Evolutionary conservation across 2,888 invertebrate genomes (phyloP).

Genomic region (Clivina fossor): DNA sequence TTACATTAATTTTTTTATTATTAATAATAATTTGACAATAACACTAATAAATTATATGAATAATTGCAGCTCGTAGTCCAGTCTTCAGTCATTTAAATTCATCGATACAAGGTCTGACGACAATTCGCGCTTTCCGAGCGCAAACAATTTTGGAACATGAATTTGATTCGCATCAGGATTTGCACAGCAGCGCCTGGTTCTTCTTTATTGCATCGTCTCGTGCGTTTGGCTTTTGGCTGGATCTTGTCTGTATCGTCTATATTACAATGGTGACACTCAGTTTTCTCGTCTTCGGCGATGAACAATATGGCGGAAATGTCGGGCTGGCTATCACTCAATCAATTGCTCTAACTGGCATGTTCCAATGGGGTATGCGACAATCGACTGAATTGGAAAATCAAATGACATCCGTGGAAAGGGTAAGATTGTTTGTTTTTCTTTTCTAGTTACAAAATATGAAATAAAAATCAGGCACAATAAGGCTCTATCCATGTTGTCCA

Average conservation of each 20-base stretch:
- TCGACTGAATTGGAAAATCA: slow-evolving; percentile 62
- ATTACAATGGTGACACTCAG: slow-evolving; percentile 83
- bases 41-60: too few relatives aligned
- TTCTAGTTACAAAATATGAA: too few relatives aligned
- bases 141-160: slow-evolving; percentile 75
- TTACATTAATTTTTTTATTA: too few relatives aligned
- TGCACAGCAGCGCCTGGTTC: slow-evolving; percentile 91
- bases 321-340: slow-evolving; percentile 51
- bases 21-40: too few relatives aligned
- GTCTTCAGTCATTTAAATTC: slow-evolving; percentile 93
- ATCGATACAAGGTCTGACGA: slow-evolving; percentile 84
- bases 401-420: slow-evolving; percentile 89
- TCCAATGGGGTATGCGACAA: slow-evolving; percentile 80
- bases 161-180: slow-evolving; percentile 79
- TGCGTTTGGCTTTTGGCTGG: slow-evolving; percentile 92
- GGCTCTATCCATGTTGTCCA: too few relatives aligned
- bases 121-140: slow-evolving; percentile 85
- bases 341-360: slow-evolving; percentile 57
- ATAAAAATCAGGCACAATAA: too few relatives aligned
- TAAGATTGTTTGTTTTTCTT: too few relatives aligned
- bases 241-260: slow-evolving; percentile 84
- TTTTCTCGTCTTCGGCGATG: slow-evolving; percentile 71
- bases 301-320: slow-evolving; percentile 50
- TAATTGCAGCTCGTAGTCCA: too few relatives aligned
- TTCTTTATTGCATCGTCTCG: slow-evolving; percentile 86